Conservation (phyloP, 2,888 invertebrate genomes). For the Coenonympha arcania region DNA sequence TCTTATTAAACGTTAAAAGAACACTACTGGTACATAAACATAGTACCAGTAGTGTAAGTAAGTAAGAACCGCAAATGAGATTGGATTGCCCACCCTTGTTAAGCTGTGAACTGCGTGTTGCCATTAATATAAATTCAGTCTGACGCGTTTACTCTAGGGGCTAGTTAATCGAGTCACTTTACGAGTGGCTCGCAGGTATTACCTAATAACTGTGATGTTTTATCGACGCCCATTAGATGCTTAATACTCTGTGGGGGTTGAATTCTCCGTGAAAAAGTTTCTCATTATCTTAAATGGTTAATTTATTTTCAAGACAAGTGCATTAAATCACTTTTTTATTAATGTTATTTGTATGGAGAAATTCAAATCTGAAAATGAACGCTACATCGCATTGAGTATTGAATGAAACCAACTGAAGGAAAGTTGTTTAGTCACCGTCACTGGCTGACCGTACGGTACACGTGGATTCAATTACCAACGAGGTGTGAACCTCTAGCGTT, state of each 20-base stretch:
- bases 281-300: too few species aligned
- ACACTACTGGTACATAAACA: too few species aligned
- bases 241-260: too few species aligned
- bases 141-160: background rate
- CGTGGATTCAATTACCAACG: background rate
- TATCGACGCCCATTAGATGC: background rate
- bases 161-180: constrained; percentile 4
- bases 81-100: background rate
- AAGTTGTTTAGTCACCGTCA: background rate
- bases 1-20: too few species aligned
- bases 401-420: background rate
- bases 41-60: too few species aligned
- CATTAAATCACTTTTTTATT: too few species aligned
- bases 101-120: background rate
- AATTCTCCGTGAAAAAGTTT: too few species aligned
- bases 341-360: background rate
- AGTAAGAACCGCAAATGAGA: background rate
- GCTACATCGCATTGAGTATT: too few species aligned
- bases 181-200: background rate
- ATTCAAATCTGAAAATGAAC: too few species aligned
- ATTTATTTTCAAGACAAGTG: too few species aligned
- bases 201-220: background rate
- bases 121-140: constrained; percentile 7
- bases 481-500: background rate
- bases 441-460: background rate